Conservation (phyloP, 1,140 invertebrate genomes). For the Papilio polyxenes region DNA sequence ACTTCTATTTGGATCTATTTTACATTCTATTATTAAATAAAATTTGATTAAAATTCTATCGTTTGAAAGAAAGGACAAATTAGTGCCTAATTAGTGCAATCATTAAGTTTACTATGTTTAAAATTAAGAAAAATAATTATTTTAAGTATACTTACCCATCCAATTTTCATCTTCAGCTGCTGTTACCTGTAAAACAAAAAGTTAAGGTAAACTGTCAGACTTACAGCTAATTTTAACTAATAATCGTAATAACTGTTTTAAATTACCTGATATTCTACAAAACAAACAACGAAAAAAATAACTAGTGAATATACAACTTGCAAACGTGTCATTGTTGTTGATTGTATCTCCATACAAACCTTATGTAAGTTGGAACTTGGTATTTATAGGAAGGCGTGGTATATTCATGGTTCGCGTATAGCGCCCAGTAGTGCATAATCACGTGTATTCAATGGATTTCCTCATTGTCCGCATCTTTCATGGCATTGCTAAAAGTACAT, state of each 20-base stretch:
- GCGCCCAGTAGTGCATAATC: constrained; percentile 64
- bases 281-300: constrained; percentile 32
- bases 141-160: neutral
- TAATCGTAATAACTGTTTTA: no score
- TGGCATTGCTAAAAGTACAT: constrained; percentile 15
- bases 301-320: constrained; percentile 48
- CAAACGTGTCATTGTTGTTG: constrained; percentile 58
- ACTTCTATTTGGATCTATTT: no score
- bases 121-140: neutral
- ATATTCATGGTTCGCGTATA: constrained; percentile 47
- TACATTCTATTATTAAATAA: no score
- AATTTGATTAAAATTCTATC: neutral
- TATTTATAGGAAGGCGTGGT: constrained; percentile 75
- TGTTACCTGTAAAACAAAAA: neutral
- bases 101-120: no score
- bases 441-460: constrained; percentile 43
- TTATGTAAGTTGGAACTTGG: constrained; percentile 74
- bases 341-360: constrained; percentile 55
- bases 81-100: no score
- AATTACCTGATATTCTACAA: constrained; percentile 28
- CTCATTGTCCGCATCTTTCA: constrained; percentile 30
- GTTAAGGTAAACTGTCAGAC: neutral
- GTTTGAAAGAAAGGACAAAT: no score
- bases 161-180: neutral
- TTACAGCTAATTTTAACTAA: no score